Conservation (phyloP, 2,888 invertebrate genomes). For the Archips crataeganus region DNA sequence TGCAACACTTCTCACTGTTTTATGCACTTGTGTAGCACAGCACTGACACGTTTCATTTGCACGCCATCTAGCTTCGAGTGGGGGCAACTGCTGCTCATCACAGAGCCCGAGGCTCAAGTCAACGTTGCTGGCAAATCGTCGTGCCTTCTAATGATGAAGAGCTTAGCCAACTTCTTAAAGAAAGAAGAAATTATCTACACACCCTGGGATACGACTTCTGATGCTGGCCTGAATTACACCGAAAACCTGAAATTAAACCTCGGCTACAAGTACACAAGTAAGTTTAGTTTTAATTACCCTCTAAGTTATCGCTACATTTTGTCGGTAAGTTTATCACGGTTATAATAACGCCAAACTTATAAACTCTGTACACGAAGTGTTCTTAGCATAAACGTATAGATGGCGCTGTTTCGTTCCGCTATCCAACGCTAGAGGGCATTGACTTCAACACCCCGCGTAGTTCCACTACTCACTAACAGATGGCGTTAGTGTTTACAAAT, state of each 20-base stretch:
- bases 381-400: conserved; percentile 35
- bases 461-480: conserved; percentile 56
- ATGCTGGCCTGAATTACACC: conserved; percentile 83
- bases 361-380: neutral
- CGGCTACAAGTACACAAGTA: conserved; percentile 90
- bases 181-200: conserved; percentile 76
- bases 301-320: neutral
- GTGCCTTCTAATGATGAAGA: conserved; percentile 91
- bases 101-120: conserved; percentile 89
- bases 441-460: conserved; percentile 1
- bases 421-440: conserved; percentile 33
- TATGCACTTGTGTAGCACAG: conserved; percentile 68
- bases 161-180: conserved; percentile 87
- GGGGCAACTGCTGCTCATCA: conserved; percentile 90
- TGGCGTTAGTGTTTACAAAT: conserved; percentile 52
- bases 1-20: conserved; percentile 51
- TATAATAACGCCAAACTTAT: neutral
- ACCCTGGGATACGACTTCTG: conserved; percentile 87
- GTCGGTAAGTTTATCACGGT: neutral
- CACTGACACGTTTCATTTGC: conserved; percentile 71
- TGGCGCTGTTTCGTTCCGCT: conserved; percentile 45
- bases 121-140: conserved; percentile 89
- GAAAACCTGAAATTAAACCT: conserved; percentile 88
- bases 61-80: conserved; percentile 88
- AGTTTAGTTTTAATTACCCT: conserved; percentile 64